Evolutionary conservation across 2,888 invertebrate genomes (phyloP).

Genomic region (Tolmerus cingulatus): DNA sequence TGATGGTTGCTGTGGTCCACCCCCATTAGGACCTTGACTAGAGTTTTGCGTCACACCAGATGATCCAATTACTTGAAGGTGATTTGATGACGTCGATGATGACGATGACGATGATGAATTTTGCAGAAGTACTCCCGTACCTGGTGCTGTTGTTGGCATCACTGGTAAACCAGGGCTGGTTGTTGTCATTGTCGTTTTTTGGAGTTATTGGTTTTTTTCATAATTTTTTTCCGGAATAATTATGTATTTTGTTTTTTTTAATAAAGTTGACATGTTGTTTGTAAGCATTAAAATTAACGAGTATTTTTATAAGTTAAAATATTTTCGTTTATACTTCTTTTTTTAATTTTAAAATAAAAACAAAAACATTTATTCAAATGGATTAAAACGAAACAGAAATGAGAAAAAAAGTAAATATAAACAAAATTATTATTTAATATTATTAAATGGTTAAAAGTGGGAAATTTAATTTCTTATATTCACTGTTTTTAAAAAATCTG

Average conservation of each 20-base stretch:
- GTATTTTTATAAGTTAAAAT: slow-evolving; percentile 45
- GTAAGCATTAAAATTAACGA: slow-evolving; percentile 41
- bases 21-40: slow-evolving; percentile 66
- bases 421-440: background rate
- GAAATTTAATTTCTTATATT: background rate
- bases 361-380: background rate
- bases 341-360: slow-evolving; percentile 11
- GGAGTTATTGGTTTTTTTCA: background rate
- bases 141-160: slow-evolving; percentile 59
- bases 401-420: background rate
- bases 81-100: slow-evolving; percentile 59
- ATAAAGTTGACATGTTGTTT: slow-evolving; percentile 43
- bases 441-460: background rate
- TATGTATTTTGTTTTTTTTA: slow-evolving; percentile 19
- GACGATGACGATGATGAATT: slow-evolving; percentile 60
- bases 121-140: slow-evolving; percentile 63
- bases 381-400: background rate
- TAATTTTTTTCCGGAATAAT: background rate
- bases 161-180: slow-evolving; percentile 52
- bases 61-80: slow-evolving; percentile 56
- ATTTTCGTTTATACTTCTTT: slow-evolving; percentile 32
- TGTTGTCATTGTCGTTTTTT: background rate
- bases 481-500: background rate
- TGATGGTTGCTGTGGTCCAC: slow-evolving; percentile 65
- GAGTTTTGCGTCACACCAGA: slow-evolving; percentile 52